A percentile compares a stretch with the other conserved stretches of the same genome.
Evolutionary conservation across 2,888 invertebrate species (phyloP).

Genomic region (Meliscaeva auricollis): DNA sequence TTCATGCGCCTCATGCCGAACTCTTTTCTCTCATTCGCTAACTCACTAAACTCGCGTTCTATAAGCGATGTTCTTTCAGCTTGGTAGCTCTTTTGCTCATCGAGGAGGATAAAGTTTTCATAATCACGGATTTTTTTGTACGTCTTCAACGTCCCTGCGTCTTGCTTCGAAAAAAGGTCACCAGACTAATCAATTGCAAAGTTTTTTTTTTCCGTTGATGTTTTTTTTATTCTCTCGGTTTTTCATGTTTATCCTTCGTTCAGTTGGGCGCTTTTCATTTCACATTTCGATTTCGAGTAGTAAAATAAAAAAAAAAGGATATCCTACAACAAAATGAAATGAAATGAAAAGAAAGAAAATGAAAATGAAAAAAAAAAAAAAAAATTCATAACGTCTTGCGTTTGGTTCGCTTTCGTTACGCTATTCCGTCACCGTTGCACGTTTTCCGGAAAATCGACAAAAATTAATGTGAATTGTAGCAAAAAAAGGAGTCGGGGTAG

Average conservation of each 20-base stretch:
- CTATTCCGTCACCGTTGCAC: slow-evolving; percentile 38
- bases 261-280: slow-evolving; percentile 32
- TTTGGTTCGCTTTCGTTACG: slow-evolving; percentile 10
- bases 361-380: background rate
- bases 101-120: slow-evolving; percentile 69
- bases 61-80: slow-evolving; percentile 40
- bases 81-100: slow-evolving; percentile 40
- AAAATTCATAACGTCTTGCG: slow-evolving; percentile 17
- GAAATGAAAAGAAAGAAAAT: background rate
- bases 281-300: slow-evolving; percentile 40
- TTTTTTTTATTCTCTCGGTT: slow-evolving; percentile 6
- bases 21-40: background rate
- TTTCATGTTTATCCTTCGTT: slow-evolving; percentile 31
- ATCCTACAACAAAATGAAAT: slow-evolving; percentile 23
- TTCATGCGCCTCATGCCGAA: background rate
- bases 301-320: slow-evolving; percentile 29
- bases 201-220: slow-evolving; percentile 39
- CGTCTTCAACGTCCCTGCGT: background rate
- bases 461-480: slow-evolving; percentile 40
- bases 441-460: slow-evolving; percentile 49
- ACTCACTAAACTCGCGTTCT: slow-evolving; percentile 18
- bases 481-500: background rate
- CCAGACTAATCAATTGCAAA: slow-evolving; percentile 75
- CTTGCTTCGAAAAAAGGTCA: slow-evolving; percentile 63
- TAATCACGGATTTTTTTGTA: slow-evolving; percentile 48